These are phyloP conservation scores for Drosophila picticornis DNA, from an alignment of 2,888 invertebrate species.

Conservation along the genomic window DNA sequence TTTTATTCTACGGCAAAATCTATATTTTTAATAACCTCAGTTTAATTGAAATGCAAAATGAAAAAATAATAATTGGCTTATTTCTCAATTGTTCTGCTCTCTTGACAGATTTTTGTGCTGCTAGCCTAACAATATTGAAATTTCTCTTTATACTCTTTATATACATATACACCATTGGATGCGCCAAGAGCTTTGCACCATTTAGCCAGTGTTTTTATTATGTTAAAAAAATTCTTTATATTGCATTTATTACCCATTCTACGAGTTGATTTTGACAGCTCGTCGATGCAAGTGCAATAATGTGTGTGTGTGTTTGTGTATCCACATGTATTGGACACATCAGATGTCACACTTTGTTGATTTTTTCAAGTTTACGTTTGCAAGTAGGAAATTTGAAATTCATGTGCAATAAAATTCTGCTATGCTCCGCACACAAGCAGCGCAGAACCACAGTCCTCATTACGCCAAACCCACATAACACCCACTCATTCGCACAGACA, in stretches of 20 bases:
- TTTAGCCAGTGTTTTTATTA: conserved; percentile 1
- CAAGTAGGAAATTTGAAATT: conserved; percentile 53
- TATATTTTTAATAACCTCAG: conserved; percentile 4
- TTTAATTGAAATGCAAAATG: conserved; percentile 12
- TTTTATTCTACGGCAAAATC: background rate
- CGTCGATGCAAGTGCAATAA: conserved; percentile 37
- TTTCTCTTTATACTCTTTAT: background rate
- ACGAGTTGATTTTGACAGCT: conserved; percentile 44
- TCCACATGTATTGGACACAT: conserved; percentile 25
- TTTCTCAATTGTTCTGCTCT: background rate
- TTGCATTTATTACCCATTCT: conserved; percentile 53
- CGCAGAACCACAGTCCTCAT: conserved; percentile 48
- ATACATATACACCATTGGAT: background rate
- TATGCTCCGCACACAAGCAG: conserved; percentile 31
- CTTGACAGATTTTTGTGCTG: background rate
- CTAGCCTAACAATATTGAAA: conserved; percentile 5
- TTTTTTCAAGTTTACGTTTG: conserved; percentile 38
- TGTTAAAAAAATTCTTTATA: conserved; percentile 23
- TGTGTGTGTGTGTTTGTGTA: conserved; percentile 4
- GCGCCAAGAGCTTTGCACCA: background rate
- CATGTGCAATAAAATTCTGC: conserved; percentile 64
- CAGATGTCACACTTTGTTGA: conserved; percentile 54
- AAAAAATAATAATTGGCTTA: conserved; percentile 7
- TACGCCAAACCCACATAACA: conserved; percentile 27
- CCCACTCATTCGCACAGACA: conserved; percentile 3